Percentiles rank a stretch among this genome's conserved stretches.
Conservation (phyloP, 2,797 vertebrate species). For the Zalophus californianus region DNA sequence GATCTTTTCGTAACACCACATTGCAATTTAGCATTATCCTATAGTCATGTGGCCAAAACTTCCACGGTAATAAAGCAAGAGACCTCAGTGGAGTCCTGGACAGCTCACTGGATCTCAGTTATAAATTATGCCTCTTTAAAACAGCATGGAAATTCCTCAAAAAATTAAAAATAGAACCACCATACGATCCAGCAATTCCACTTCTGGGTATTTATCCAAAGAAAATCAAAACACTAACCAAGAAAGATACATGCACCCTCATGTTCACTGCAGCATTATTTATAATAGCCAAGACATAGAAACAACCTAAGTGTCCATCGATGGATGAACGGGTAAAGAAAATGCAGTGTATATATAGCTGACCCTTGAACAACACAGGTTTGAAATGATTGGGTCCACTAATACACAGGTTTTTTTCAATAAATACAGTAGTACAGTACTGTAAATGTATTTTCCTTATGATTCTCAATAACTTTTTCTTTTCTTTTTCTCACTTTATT, state of each 20-base stretch:
- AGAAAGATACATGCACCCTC: not conserved
- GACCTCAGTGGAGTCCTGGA: not conserved
- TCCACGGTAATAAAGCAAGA: constrained; percentile 25
- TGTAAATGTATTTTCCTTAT: not conserved
- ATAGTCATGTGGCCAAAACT: not conserved
- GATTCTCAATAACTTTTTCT: not conserved
- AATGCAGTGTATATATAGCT: not conserved
- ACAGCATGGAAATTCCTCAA: not conserved
- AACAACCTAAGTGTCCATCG: not conserved
- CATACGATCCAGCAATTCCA: not conserved
- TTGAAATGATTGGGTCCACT: not conserved
- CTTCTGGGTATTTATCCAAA: not conserved
- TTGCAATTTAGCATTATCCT: not conserved
- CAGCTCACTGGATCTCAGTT: not conserved
- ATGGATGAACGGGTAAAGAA: not conserved
- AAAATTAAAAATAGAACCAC: not conserved
- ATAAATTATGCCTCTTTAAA: not conserved
- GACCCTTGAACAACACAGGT: not conserved
- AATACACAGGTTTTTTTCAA: not conserved
- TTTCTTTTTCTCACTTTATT: not conserved
- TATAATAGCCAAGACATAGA: not conserved
- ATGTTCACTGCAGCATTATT: not conserved
- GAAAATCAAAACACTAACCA: not conserved
- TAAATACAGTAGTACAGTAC: not conserved
- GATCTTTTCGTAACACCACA: not conserved